Conservation (phyloP, 2,113 vertebrate species). For the Morone chrysops region DNA sequence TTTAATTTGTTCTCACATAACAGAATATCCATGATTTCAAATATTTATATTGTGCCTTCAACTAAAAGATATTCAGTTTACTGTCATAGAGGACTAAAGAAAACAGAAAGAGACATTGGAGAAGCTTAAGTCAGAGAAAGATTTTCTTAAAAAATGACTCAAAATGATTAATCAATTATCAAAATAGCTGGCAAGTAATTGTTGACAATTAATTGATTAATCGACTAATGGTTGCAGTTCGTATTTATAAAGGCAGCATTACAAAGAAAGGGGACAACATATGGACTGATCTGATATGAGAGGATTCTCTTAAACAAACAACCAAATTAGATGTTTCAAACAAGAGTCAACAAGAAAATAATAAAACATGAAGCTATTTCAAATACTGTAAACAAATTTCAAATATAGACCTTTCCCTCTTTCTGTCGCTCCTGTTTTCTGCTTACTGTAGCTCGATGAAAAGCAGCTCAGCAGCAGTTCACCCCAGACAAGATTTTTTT, state of each 20-base stretch:
- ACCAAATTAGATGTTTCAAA: neutral
- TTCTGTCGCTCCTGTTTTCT: conserved; percentile 2
- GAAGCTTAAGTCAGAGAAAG: too few species aligned
- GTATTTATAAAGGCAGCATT: too few species aligned
- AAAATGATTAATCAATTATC: too few species aligned
- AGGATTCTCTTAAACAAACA: neutral
- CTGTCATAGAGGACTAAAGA: too few species aligned
- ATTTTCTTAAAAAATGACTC: too few species aligned
- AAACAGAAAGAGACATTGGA: too few species aligned
- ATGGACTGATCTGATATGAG: neutral
- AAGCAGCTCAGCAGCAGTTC: conserved; percentile 54
- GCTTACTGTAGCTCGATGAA: conserved; percentile 54
- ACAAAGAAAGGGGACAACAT: neutral
- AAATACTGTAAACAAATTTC: neutral
- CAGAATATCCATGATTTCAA: neutral
- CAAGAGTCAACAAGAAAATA: neutral
- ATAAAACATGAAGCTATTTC: neutral
- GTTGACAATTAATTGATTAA: too few species aligned
- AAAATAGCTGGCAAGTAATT: too few species aligned
- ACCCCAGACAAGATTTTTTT: neutral
- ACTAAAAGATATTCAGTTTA: too few species aligned
- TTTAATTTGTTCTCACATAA: neutral
- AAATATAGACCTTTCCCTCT: neutral
- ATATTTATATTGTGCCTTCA: neutral
- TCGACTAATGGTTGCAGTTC: too few species aligned